A percentile compares a stretch with the other conserved stretches of the same genome.
Conservation (phyloP, 2,113 vertebrate species). For the Oryzias woworae region DNA sequence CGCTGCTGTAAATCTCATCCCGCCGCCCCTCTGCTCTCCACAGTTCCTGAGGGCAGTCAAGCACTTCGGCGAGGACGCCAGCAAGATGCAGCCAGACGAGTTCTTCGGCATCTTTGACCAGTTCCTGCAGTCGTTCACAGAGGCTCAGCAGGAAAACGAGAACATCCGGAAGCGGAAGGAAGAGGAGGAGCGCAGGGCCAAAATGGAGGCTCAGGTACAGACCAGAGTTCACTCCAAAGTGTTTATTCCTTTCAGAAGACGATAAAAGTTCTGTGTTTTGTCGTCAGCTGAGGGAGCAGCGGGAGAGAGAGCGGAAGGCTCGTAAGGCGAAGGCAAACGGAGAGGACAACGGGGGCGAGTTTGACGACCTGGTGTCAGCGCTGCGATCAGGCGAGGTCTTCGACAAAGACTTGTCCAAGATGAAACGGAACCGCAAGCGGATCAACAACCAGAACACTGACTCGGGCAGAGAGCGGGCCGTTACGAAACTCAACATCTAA, state of each 20-base stretch:
- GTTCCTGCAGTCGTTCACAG: slow-evolving; percentile 91
- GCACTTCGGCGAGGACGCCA: slow-evolving; percentile 93
- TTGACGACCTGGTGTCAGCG: slow-evolving; percentile 96
- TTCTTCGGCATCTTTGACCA: slow-evolving; percentile 99
- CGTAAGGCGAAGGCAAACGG: slow-evolving; percentile 92
- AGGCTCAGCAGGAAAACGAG: slow-evolving; percentile 97
- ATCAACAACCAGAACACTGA: slow-evolving; percentile 88
- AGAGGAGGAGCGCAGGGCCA: slow-evolving; percentile 93
- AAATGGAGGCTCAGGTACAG: slow-evolving; percentile 93
- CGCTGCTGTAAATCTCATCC: slow-evolving; percentile 56
- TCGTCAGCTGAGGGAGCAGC: slow-evolving; percentile 91
- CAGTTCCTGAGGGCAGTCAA: slow-evolving; percentile 92
- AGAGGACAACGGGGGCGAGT: slow-evolving; percentile 93
- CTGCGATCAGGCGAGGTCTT: slow-evolving; percentile 96
- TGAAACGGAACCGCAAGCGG: slow-evolving; percentile 96
- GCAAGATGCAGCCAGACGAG: slow-evolving; percentile 94
- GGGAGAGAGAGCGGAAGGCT: slow-evolving; percentile 90
- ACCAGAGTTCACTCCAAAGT: not conserved
- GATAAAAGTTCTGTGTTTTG: not conserved
- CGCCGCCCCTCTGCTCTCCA: slow-evolving; percentile 15
- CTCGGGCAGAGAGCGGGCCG: slow-evolving; percentile 86
- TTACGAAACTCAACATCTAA: slow-evolving; percentile 97
- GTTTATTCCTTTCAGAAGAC: not conserved
- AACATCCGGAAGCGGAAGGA: slow-evolving; percentile 95
- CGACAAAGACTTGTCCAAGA: slow-evolving; percentile 97